Evolutionary conservation across 2,113 vertebrate species (phyloP).

Genomic region (Centropristis striata): DNA sequence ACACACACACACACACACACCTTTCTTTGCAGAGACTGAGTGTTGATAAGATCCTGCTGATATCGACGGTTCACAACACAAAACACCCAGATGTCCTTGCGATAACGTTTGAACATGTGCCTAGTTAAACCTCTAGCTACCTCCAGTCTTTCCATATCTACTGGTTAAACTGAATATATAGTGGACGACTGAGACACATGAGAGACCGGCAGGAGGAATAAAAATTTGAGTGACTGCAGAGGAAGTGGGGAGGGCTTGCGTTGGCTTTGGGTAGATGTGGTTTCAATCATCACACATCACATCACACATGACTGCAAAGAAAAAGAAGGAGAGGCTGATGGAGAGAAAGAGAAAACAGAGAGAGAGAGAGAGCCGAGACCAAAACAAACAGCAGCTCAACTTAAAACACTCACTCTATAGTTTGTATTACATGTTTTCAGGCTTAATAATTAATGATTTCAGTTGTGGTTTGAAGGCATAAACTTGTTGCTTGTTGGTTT

Average conservation of each 20-base stretch:
- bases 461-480: conserved; percentile 34
- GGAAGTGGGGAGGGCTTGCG: conserved; percentile 42
- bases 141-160: not conserved
- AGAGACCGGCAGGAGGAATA: conserved; percentile 26
- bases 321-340: conserved; percentile 55
- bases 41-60: conserved; percentile 50
- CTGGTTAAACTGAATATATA: not conserved
- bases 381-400: conserved; percentile 53
- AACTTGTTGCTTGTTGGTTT: conserved; percentile 36
- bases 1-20: not conserved
- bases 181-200: conserved; percentile 8
- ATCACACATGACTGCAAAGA: conserved; percentile 61
- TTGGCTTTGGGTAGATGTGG: conserved; percentile 61
- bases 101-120: conserved; percentile 35
- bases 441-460: conserved; percentile 55
- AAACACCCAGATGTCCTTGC: conserved; percentile 57
- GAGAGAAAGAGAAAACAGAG: conserved; percentile 54
- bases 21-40: conserved; percentile 21
- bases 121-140: not conserved
- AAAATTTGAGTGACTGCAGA: conserved; percentile 55
- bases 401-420: conserved; percentile 34
- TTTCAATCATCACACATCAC: conserved; percentile 72
- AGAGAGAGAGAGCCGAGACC: conserved; percentile 19
- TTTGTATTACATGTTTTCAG: conserved; percentile 25
- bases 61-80: conserved; percentile 5